Conservation (phyloP, 2,888 invertebrate species). For the Metallyticus violacea region DNA sequence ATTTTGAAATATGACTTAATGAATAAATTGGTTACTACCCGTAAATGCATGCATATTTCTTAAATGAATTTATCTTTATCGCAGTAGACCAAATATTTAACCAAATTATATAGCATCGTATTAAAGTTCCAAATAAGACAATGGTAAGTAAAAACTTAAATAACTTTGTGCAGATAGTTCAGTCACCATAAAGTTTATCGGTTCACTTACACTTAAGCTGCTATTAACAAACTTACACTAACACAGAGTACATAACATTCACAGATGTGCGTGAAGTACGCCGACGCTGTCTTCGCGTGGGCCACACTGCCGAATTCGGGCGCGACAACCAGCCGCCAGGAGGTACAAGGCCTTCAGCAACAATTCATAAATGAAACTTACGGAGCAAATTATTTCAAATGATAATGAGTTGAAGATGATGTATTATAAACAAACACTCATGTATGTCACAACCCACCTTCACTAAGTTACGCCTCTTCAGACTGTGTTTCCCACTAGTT, state of each 20-base stretch:
- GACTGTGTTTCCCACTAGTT: not conserved
- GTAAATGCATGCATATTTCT: not conserved
- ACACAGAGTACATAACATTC: constrained; percentile 27
- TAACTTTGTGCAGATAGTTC: not conserved
- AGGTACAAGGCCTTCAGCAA: not conserved
- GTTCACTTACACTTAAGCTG: not conserved
- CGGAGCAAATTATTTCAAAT: not conserved
- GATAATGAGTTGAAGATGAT: not conserved
- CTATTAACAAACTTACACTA: not conserved
- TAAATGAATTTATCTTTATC: not conserved
- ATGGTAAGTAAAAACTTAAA: not conserved
- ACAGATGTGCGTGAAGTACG: constrained; percentile 25
- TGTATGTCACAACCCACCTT: not conserved
- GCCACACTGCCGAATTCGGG: not conserved
- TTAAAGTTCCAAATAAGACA: no score
- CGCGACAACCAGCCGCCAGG: not conserved
- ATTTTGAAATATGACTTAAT: not conserved
- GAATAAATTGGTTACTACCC: constrained; percentile 5
- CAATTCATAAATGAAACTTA: not conserved
- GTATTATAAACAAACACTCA: not conserved
- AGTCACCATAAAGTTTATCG: constrained; percentile 15
- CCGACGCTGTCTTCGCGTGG: constrained; percentile 3
- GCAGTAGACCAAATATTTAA: not conserved
- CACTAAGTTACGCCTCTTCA: not conserved
- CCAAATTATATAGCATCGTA: no score